Evolutionary conservation across 2,888 invertebrate genomes (phyloP).

Genomic region (Drosophila siamana): DNA sequence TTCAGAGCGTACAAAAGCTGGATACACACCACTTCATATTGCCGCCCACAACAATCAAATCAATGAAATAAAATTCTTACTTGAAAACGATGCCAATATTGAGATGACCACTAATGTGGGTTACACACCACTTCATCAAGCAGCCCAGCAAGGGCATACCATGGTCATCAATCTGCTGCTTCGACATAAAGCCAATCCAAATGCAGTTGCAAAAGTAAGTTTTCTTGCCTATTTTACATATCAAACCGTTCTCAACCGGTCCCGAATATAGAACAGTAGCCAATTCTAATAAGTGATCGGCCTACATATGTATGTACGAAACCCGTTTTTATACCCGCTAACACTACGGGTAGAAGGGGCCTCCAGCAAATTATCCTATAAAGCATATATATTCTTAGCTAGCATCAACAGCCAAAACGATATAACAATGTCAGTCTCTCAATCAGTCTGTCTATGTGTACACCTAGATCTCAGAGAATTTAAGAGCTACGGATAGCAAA

Average conservation of each 20-base stretch:
- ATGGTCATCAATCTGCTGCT: slow-evolving; percentile 96
- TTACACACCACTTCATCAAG: slow-evolving; percentile 98
- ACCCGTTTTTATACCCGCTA: too few relatives aligned
- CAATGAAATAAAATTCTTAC: slow-evolving; percentile 94
- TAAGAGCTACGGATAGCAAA: too few relatives aligned
- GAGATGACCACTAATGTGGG: slow-evolving; percentile 91
- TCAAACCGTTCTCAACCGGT: not conserved
- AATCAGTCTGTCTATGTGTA: too few relatives aligned
- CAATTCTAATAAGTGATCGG: too few relatives aligned
- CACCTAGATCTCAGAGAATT: too few relatives aligned
- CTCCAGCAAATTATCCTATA: too few relatives aligned
- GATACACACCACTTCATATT: slow-evolving; percentile 98
- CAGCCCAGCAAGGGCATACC: slow-evolving; percentile 99
- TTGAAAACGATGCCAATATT: slow-evolving; percentile 95
- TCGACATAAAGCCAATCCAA: slow-evolving; percentile 97
- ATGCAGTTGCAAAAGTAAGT: slow-evolving; percentile 96
- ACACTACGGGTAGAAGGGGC: too few relatives aligned
- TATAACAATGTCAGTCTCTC: too few relatives aligned
- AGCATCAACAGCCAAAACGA: too few relatives aligned
- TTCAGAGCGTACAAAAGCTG: slow-evolving; percentile 91
- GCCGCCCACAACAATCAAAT: slow-evolving; percentile 98
- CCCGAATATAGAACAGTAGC: too few relatives aligned
- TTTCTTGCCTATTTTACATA: not conserved
- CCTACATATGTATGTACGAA: too few relatives aligned
- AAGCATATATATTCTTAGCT: too few relatives aligned